phyloP scores from a whole-genome alignment of 2,888 invertebrate species.

The Heliconius ismenius region DNA sequence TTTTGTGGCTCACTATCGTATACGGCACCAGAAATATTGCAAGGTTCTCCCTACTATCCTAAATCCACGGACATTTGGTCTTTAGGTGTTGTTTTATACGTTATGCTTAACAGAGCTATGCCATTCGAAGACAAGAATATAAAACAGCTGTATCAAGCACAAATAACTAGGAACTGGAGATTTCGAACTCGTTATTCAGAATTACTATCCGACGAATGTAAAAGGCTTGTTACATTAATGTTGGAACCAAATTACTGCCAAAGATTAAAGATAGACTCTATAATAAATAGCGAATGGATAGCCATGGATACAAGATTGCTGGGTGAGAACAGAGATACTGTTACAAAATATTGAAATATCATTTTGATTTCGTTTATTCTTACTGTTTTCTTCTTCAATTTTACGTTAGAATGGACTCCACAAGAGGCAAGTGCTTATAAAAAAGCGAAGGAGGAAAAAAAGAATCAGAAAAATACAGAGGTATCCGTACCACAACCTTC shows the following conservation, averaged over 20 bases:
- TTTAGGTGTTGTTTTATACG: conserved; percentile 88
- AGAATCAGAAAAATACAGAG: conserved; percentile 52
- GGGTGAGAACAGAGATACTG: conserved; percentile 52
- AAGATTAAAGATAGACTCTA: conserved; percentile 82
- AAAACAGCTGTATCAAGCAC: conserved; percentile 84
- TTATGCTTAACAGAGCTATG: conserved; percentile 91
- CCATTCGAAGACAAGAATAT: conserved; percentile 91
- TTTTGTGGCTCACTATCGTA: conserved; percentile 94
- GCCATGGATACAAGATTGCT: conserved; percentile 83
- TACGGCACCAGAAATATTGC: conserved; percentile 93
- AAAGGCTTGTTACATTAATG: conserved; percentile 82
- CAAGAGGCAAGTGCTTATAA: conserved; percentile 69
- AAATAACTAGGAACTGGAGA: conserved; percentile 84
- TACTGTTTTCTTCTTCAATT: background rate
- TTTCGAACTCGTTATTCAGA: conserved; percentile 85
- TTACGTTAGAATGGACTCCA: conserved; percentile 66
- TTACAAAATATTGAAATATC: background rate
- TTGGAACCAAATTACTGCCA: conserved; percentile 85
- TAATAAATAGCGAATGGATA: conserved; percentile 83
- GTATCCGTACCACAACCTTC: conserved; percentile 55
- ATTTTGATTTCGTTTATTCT: background rate
- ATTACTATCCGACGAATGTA: conserved; percentile 82
- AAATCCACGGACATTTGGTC: conserved; percentile 91
- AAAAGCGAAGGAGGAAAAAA: conserved; percentile 68
- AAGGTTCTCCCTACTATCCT: conserved; percentile 87